phyloP scores from a whole-genome alignment of 2,113 vertebrate species.

The Psettodes erumei region DNA sequence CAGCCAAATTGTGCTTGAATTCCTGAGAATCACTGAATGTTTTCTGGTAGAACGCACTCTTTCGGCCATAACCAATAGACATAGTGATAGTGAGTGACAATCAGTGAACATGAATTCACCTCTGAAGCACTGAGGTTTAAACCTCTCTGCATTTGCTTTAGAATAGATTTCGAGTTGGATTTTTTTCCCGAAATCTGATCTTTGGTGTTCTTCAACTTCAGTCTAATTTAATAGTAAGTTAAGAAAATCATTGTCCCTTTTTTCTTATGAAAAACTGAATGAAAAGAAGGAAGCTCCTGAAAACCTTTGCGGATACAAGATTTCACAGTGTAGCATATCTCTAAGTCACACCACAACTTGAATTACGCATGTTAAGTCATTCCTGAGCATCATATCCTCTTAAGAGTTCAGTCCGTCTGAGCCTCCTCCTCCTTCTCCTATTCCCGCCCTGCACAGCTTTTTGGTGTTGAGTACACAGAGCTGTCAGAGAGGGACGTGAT shows the following conservation, averaged over 20 bases:
- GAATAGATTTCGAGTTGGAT: neutral
- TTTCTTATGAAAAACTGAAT: neutral
- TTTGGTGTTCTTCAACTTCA: neutral
- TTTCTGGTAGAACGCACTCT: neutral
- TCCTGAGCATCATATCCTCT: neutral
- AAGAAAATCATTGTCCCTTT: neutral
- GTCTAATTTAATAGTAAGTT: neutral
- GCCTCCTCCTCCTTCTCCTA: neutral
- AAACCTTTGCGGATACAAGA: neutral
- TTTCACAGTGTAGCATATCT: neutral
- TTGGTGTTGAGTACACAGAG: slow-evolving; percentile 2
- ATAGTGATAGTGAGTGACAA: neutral
- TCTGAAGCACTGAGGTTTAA: neutral
- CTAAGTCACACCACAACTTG: neutral
- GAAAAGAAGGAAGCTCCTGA: neutral
- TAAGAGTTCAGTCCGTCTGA: neutral
- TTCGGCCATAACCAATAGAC: neutral
- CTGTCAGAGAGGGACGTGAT: slow-evolving; percentile 24
- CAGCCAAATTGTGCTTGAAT: neutral
- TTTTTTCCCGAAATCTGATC: neutral
- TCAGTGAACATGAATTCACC: neutral
- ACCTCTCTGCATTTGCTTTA: neutral
- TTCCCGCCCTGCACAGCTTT: neutral
- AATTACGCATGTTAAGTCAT: slow-evolving; percentile 5
- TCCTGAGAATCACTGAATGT: neutral